Base-by-base conservation (phyloP, 2,888 invertebrate genomes). In the Volucella bombylans region DNA sequence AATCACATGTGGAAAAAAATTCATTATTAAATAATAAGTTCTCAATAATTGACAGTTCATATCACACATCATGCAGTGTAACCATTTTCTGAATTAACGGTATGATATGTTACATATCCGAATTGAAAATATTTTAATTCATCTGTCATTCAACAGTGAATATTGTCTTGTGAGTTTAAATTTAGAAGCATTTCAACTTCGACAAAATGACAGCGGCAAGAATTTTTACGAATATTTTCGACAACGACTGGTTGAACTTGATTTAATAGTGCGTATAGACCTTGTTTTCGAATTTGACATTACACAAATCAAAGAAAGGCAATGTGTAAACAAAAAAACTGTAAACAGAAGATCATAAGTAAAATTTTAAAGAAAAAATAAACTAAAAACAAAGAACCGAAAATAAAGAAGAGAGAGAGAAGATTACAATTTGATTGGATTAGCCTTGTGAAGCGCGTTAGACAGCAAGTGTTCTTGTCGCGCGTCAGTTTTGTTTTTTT, bases 251-350 rank as follows among this genome's bases (percentile, higher is more conserved):
- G 50, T 71, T 43, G 67, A 72, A 77, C 71, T 52, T 82, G 62
- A 64, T 65, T 52, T 65, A 59, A 64, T 55, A 69, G 65, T 54
- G 52, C 68, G 52, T 39, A 54, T 52, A 8, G 31, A 49, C 79
- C 79, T 74, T 83, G 65, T 69, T 59, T 82, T 73, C 31, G 47
- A 79, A 57, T 64, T 43, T 71, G 79, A 79, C 73, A 74, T 69
- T 73, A 64, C 45, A 47, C 15, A 12, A 12, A 54, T 6, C 57
- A 31, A 11, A 38, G 50, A 64, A 52, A 59, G 59, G 43, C 50
- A 54, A 39, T 39, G 38, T 50, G 11, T 57, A 12, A 14, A 54
- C 47, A 38, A 8, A 54, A n/a, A 12, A 59, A 18, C 47, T 31
- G 31, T 31, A 59, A 59, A 59, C 43, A 6, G 12, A 64, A 12